phyloP scores from a whole-genome alignment of 2,113 vertebrate genomes.

The Lipophrys pholis region DNA sequence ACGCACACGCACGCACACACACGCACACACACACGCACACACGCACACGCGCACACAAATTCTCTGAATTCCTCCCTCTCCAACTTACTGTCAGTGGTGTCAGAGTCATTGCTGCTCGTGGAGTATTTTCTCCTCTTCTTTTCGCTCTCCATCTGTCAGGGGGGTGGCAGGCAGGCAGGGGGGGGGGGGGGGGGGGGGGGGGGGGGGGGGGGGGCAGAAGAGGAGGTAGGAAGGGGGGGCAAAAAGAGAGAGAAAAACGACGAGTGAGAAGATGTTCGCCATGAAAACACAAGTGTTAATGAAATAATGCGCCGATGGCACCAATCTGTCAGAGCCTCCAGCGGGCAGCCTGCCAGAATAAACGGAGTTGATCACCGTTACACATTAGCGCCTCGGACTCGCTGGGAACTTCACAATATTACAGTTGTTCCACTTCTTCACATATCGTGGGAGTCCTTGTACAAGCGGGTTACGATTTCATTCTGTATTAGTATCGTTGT shows the following conservation, averaged over 20 bases:
- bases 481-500: constrained; percentile 2
- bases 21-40: constrained; percentile 31
- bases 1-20: background rate
- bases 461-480: constrained; percentile 4
- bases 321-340: constrained; percentile 58
- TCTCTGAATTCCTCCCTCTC: constrained; percentile 9
- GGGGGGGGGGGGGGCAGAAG: too few species aligned
- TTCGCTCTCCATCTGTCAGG: constrained; percentile 91
- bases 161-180: constrained; percentile 13
- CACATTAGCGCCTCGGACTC: constrained; percentile 37
- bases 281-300: constrained; percentile 69
- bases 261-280: constrained; percentile 69
- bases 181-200: background rate
- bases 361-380: constrained; percentile 50
- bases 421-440: constrained; percentile 46
- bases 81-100: constrained; percentile 97
- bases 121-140: constrained; percentile 98
- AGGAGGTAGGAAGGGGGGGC: background rate
- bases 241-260: constrained; percentile 35
- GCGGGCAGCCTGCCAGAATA: constrained; percentile 52
- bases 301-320: constrained; percentile 64
- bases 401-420: constrained; percentile 38
- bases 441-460: constrained; percentile 33
- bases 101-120: constrained; percentile 98
- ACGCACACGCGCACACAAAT: background rate